A percentile compares a stretch with the other conserved stretches of the same genome.
Evolutionary conservation across 2,113 vertebrate species (phyloP).

Genomic region (Suncus etruscus): DNA sequence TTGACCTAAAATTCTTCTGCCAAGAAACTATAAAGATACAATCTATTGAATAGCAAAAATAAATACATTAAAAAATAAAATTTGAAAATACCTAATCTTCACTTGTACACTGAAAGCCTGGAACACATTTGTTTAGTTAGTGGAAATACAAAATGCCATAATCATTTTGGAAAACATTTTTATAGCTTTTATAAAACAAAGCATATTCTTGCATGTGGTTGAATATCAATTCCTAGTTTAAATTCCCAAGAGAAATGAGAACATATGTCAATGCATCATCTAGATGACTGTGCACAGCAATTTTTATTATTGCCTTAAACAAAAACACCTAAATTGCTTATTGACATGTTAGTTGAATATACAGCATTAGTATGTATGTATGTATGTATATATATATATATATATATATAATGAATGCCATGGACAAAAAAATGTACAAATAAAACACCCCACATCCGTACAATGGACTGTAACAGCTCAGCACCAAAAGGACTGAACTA

Average conservation of each 20-base stretch:
- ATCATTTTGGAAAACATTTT: neutral
- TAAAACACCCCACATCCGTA: neutral
- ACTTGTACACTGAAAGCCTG: neutral
- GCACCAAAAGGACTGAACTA: neutral
- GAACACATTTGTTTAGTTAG: neutral
- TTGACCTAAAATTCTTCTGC: neutral
- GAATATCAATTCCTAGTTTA: neutral
- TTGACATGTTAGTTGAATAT: neutral
- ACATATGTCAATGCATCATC: neutral
- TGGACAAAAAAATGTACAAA: neutral
- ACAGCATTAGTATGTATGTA: neutral
- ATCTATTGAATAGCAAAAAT: neutral
- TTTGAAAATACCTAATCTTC: neutral
- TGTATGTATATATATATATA: too few relatives aligned
- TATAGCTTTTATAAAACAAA: neutral
- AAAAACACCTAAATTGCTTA: neutral
- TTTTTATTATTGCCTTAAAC: neutral
- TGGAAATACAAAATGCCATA: neutral
- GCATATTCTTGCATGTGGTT: neutral
- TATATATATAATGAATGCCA: neutral
- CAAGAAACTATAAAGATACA: neutral
- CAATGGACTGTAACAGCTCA: neutral
- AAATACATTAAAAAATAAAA: conserved; percentile 19
- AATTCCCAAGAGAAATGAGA: neutral
- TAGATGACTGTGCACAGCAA: neutral